Percentiles rank a stretch among this genome's conserved stretches.
phyloP scores from a whole-genome alignment of 2,113 vertebrate genomes.

The Bettongia penicillata region DNA sequence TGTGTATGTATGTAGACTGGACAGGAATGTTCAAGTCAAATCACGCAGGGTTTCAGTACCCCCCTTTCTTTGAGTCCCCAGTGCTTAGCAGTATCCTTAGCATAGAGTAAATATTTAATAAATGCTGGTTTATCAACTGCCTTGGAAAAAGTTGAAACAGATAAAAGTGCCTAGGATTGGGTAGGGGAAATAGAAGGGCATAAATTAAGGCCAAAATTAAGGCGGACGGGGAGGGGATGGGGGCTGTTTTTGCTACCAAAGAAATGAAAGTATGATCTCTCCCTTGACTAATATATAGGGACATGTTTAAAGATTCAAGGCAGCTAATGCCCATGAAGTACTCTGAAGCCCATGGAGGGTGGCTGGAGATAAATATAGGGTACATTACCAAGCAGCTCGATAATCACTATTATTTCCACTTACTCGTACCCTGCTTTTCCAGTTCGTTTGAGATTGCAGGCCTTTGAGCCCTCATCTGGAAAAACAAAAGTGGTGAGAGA shows the following conservation, averaged over 20 bases:
- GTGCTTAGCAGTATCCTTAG: background rate
- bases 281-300: background rate
- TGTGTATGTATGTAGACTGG: too few relatives aligned
- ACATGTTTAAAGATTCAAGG: background rate
- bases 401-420: constrained; percentile 5
- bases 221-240: background rate
- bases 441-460: background rate
- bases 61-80: background rate
- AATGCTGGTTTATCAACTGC: background rate
- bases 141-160: background rate
- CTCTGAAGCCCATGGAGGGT: background rate
- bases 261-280: background rate
- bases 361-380: background rate
- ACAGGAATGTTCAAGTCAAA: background rate
- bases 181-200: background rate
- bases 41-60: background rate
- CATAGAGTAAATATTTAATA: background rate
- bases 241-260: background rate
- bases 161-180: background rate
- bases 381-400: background rate
- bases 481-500: background rate
- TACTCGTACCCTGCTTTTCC: background rate
- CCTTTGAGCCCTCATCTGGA: background rate
- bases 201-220: background rate
- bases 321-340: background rate